These are phyloP conservation scores for Rhyacophila brunnea DNA, from an alignment of 1,140 invertebrate species.

Conservation along the genomic window DNA sequence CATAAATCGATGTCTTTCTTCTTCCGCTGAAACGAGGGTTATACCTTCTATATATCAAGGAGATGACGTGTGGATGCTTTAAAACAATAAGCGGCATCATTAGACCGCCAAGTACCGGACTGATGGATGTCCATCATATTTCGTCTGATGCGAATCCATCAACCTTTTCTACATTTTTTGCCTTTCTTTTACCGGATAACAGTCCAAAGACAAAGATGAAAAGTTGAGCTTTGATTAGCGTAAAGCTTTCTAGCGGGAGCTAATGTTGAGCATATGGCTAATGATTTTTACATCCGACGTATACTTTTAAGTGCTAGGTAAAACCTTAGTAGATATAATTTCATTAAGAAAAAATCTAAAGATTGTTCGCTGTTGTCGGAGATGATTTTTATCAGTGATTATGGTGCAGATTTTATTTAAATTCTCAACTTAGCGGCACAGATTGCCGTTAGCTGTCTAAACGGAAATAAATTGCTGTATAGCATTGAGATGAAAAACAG, in stretches of 20 bases:
- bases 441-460: no score
- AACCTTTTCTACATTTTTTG: slow-evolving; percentile 4
- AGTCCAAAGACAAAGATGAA: slow-evolving; percentile 3
- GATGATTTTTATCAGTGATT: no score
- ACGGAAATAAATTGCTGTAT: no score
- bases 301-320: no score
- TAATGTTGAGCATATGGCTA: slow-evolving; percentile 14
- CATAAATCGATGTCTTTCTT: no score
- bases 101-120: slow-evolving; percentile 8
- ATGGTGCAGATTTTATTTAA: no score
- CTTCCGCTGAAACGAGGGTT: no score
- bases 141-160: slow-evolving; percentile 23
- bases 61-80: slow-evolving; percentile 19
- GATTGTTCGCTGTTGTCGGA: no score
- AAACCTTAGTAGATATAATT: no score
- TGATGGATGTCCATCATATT: slow-evolving; percentile 21
- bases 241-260: slow-evolving; percentile 16
- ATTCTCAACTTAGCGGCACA: no score
- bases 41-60: not conserved
- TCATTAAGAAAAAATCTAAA: no score
- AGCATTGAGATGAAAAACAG: no score
- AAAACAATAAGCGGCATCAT: slow-evolving; percentile 33
- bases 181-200: slow-evolving; percentile 9
- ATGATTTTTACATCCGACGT: not conserved
- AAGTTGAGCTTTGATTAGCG: slow-evolving; percentile 13